Percentiles rank a stretch among this genome's conserved stretches.
These are phyloP conservation scores for Tetramorium bicarinatum DNA, from an alignment of 2,888 invertebrate genomes.

Conservation along the genomic window DNA sequence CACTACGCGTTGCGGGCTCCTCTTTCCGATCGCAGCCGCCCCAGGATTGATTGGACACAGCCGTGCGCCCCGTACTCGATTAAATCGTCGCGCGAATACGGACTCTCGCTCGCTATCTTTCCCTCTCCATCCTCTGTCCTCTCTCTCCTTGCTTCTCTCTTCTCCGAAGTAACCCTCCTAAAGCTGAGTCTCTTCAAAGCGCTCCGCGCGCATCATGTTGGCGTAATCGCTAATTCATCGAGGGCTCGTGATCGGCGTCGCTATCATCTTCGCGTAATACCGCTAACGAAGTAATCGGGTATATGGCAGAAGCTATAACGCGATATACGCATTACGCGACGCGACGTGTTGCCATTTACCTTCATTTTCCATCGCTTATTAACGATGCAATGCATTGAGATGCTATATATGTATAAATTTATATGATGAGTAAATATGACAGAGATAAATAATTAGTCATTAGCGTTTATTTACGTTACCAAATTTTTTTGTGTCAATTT, in stretches of 20 bases:
- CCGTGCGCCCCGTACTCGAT: conserved; percentile 71
- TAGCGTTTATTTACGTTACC: not conserved
- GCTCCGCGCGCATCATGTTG: conserved; percentile 39
- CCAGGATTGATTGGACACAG: conserved; percentile 72
- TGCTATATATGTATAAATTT: not conserved
- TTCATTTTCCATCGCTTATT: conserved; percentile 3
- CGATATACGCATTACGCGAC: conserved; percentile 37
- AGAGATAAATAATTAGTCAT: not conserved
- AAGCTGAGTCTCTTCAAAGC: conserved; percentile 45
- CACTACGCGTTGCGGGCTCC: conserved; percentile 33
- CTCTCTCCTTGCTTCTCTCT: not conserved
- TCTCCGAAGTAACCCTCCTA: not conserved
- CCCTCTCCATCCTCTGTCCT: not conserved
- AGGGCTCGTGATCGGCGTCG: conserved; percentile 54
- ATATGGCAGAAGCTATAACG: conserved; percentile 27
- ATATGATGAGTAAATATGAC: not conserved
- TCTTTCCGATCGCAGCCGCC: conserved; percentile 51
- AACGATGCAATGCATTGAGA: not conserved
- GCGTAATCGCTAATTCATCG: conserved; percentile 56
- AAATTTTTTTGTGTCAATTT: not conserved
- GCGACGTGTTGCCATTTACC: conserved; percentile 16
- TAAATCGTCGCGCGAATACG: conserved; percentile 67
- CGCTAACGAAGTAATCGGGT: conserved; percentile 55
- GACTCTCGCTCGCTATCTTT: conserved; percentile 16
- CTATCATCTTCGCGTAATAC: conserved; percentile 56